A percentile compares a stretch with the other conserved stretches of the same genome.
phyloP scores from a whole-genome alignment of 2,797 vertebrate species.

The Hoplostethus mediterraneus region DNA sequence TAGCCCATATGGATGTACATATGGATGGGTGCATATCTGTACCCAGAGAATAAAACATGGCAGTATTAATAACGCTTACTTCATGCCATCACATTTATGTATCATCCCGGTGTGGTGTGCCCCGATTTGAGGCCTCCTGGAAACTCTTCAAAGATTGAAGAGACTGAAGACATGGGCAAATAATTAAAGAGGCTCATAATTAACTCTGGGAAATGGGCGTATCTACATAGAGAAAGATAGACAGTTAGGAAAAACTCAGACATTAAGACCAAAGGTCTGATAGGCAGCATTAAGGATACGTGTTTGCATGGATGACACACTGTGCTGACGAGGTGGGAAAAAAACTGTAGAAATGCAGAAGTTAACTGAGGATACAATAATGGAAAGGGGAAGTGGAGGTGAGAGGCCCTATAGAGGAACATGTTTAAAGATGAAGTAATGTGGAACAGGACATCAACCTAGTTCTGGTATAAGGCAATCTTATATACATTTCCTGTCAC shows the following conservation, averaged over 20 bases:
- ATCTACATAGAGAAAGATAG: neutral
- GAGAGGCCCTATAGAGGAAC: neutral
- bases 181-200: neutral
- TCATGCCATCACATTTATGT: no score
- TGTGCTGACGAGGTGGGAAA: neutral
- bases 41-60: no score
- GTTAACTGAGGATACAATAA: neutral
- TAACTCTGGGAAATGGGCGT: neutral
- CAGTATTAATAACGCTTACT: no score
- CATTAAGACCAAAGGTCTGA: neutral
- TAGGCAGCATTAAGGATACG: neutral
- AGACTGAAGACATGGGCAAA: no score
- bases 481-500: no score
- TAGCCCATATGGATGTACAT: neutral
- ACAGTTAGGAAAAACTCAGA: neutral
- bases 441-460: no score
- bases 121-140: no score
- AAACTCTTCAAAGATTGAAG: no score
- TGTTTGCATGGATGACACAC: neutral
- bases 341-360: neutral
- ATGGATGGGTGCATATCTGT: no score
- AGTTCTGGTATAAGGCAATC: no score
- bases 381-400: neutral
- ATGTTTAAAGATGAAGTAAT: no score
- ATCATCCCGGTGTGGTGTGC: no score